Conservation (phyloP, 1,140 invertebrate genomes). For the Apis laboriosa region DNA sequence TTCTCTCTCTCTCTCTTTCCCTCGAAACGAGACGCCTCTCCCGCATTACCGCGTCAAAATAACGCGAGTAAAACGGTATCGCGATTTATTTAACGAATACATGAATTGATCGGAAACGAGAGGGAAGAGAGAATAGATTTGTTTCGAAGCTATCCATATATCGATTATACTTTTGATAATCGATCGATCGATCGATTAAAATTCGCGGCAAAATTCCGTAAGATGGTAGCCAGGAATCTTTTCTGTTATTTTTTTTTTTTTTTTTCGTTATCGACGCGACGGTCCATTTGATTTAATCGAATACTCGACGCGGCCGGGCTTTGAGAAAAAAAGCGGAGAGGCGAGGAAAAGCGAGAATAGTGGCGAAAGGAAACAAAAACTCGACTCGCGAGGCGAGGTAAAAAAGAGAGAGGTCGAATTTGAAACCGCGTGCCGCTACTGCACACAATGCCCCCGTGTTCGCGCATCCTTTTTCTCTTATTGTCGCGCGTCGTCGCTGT, state of each 20-base stretch:
- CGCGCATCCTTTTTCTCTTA: slow-evolving; percentile 3
- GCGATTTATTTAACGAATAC: slow-evolving; percentile 12
- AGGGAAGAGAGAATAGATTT: neutral
- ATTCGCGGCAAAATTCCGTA: neutral
- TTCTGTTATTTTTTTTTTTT: slow-evolving; percentile 21
- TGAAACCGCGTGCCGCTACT: slow-evolving; percentile 12
- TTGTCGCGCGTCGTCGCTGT: slow-evolving; percentile 25
- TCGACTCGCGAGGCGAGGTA: neutral
- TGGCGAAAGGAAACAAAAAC: neutral
- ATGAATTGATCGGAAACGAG: neutral
- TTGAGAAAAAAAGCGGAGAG: neutral
- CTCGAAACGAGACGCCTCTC: neutral
- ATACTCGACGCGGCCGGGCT: slow-evolving; percentile 13
- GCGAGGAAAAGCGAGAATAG: neutral
- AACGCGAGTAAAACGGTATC: no score
- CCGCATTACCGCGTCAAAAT: neutral
- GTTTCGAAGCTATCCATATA: neutral
- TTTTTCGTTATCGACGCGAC: slow-evolving; percentile 23
- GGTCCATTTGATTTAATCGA: slow-evolving; percentile 42
- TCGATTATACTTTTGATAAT: neutral
- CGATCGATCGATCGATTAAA: no score
- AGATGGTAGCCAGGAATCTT: no score
- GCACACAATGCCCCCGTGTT: slow-evolving; percentile 17
- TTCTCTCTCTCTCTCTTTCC: neutral
- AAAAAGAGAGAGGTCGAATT: neutral